These are phyloP conservation scores for Lagopus leucura DNA, from an alignment of 2,113 vertebrate genomes.

Conservation along the genomic window DNA sequence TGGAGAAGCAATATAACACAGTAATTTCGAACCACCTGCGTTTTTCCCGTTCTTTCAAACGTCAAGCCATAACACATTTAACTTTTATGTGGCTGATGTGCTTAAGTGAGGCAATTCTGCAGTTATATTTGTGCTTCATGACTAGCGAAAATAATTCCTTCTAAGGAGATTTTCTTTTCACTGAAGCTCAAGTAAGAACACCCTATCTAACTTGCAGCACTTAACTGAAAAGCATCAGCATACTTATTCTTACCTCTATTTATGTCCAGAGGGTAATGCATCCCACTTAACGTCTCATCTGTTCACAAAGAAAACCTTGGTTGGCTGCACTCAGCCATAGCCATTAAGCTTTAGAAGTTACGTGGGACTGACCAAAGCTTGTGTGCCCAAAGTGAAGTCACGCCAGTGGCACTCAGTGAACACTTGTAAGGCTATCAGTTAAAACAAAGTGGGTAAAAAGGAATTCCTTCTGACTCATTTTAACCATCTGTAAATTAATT, in stretches of 20 bases:
- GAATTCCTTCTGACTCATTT: neutral
- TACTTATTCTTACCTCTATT: neutral
- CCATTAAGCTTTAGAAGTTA: neutral
- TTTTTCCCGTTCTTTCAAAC: slow-evolving; percentile 7
- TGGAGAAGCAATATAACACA: neutral
- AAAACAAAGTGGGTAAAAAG: neutral
- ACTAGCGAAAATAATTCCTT: neutral
- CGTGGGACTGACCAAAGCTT: neutral
- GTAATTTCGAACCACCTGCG: slow-evolving; percentile 21
- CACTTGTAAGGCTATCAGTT: neutral
- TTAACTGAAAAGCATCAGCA: neutral
- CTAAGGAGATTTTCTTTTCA: neutral
- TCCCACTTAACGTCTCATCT: neutral
- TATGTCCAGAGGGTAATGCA: neutral
- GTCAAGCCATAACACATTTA: slow-evolving; percentile 10
- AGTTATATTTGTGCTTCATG: neutral
- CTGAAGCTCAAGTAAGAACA: neutral
- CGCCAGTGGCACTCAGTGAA: neutral
- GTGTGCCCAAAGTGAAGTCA: neutral
- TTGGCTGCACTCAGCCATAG: neutral
- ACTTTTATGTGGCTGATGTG: slow-evolving; percentile 26
- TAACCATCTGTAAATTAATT: neutral
- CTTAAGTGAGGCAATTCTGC: slow-evolving; percentile 34
- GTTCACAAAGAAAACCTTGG: neutral
- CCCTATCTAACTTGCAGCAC: neutral